Evolutionary conservation across 2,113 vertebrate species (phyloP), one percentile per base, ranked within the genome.

Genomic region (Heliornis fulica): DNA sequence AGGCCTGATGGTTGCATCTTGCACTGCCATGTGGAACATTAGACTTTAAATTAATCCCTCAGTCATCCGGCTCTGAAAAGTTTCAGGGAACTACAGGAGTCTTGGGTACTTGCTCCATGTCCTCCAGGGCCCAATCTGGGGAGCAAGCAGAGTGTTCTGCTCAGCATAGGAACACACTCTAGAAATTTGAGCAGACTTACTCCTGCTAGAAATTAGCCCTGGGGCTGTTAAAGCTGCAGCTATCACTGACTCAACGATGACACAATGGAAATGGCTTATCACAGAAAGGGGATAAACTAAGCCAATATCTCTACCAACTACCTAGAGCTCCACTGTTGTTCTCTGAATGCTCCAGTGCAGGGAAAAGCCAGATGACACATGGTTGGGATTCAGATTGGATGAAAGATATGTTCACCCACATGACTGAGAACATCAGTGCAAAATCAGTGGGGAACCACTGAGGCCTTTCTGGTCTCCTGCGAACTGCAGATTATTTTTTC

Each of bases 31-130:
- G 84, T 92, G 74, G 92, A 95, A 84, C 10, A 5, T 50, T 78
- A 83, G 60, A 66, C 46, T 87, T 94, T 34, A 93, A 95, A 96
- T 87, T 75, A 92, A 88, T 23, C 50, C 46, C 70, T 92, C 32
- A 16, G 8, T 87, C 63, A 84, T 86, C 89, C 28, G 34, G 23
- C 60, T 85, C 59, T 68, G 48, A 28, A 22, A 60, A 69, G 56
- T 81, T 94, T 88, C 80, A 82, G 87, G 54, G 66, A 93, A 88
- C 56, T 89, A 56, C 78, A 82, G 76, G 65, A 83, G 54, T 72
- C 51, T 82, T 70, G 69, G 34, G 7, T 78, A 45, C 26, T 48
- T 89, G 29, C 7, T 60, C n/a, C 14, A 7, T 71, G 43, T 65
- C 64, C 36, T 93, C 31, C 51, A n/a, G 54, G 22, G 48, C 15